Evolutionary conservation across 2,113 vertebrate species (phyloP).

Genomic region (Calyptomena viridis): DNA sequence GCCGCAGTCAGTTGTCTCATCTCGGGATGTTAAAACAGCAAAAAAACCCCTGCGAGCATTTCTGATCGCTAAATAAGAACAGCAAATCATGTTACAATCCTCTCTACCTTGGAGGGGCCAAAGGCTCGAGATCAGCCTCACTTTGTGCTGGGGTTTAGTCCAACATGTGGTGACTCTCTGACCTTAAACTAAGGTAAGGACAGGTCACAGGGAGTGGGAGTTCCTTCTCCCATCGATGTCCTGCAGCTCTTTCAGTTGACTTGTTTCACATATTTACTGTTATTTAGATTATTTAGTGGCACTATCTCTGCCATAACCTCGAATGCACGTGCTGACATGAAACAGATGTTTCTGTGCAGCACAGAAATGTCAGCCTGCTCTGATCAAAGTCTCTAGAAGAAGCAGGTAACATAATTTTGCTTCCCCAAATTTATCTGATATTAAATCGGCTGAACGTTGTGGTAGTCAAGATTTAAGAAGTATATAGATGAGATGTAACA

Average conservation of each 20-base stretch:
- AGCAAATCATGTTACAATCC: not conserved
- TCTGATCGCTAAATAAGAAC: not conserved
- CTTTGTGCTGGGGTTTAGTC: not conserved
- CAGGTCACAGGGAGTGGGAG: not conserved
- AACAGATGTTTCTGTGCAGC: not conserved
- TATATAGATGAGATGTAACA: not conserved
- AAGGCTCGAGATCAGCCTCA: not conserved
- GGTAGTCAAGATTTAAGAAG: not conserved
- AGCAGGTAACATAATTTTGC: not conserved
- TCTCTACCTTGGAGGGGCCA: not conserved
- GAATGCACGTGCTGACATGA: not conserved
- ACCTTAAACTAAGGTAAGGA: not conserved
- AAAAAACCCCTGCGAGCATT: not conserved
- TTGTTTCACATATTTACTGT: not conserved
- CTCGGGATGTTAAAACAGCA: not conserved
- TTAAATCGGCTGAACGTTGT: not conserved
- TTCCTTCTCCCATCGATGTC: not conserved
- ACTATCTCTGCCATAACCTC: not conserved
- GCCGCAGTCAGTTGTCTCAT: not conserved
- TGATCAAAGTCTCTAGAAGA: not conserved
- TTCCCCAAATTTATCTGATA: not conserved
- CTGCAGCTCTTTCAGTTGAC: not conserved
- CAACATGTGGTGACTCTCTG: not conserved
- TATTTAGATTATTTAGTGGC: not conserved
- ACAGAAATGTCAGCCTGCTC: not conserved